Base-by-base conservation (phyloP, 1,140 invertebrate species). In the Agraylea sexmaculata region DNA sequence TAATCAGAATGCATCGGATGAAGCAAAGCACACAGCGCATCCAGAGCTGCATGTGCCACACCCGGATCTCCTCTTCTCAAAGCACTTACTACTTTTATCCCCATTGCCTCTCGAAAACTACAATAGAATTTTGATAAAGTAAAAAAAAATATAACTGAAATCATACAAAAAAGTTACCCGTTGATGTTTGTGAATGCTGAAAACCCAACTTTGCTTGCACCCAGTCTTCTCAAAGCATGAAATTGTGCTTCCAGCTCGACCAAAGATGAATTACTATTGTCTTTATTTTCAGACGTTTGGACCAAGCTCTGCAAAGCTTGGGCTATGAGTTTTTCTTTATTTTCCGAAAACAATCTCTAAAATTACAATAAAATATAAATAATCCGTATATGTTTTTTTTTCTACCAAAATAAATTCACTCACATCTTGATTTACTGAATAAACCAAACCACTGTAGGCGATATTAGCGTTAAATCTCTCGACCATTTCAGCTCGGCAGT, bases 1-100 rank as follows among this genome's bases (percentile, higher is more conserved):
- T 91, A 94, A 59, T 97, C 88, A 50, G 89, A 81, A 63, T 99
- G 94, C 87, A 99, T 97, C 1, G 95, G 95, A 66, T 97, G 92
- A 87, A 99, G 94, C 8, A 99, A 70, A 19, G 94, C 89, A 67
- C 90, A 94, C 35, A 99, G 77, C 69, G 95, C 93, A 66, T 99
- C 95, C 42, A 99, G 77, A 8, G 91, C 92, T 5, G 93, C 87
- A 68, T 99, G 89, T 16, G 90, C 88, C 11, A 98, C 84, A 15
- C 83, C 89, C 52, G 83, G 77, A 59, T 91, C 78, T 51, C 91
- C 84, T 47, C 83, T 71, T 42, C 89, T 85, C 43, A 99, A 62
- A n/a, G 92, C 87, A 51, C 80, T 77, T 2, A 96, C 87, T 16
- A 98, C 78, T 59, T 91, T 89, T 25, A 75, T 67, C 16, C 95